A percentile compares a stretch with the other conserved stretches of the same genome.
Evolutionary conservation across 2,113 vertebrate species (phyloP).

Genomic region (Sporophila hypoxantha): DNA sequence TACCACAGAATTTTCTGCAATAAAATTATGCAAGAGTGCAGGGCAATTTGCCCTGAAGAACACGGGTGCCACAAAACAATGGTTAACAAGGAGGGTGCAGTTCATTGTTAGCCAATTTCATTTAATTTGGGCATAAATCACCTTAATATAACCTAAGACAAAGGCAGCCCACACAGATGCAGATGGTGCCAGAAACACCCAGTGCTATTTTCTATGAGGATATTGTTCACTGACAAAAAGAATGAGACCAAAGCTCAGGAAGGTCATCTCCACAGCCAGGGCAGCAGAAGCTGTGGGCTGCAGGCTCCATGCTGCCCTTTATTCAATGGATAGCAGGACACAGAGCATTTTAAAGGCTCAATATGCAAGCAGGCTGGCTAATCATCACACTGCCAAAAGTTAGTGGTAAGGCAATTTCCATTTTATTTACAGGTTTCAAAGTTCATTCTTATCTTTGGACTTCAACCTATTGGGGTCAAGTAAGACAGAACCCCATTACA

Average conservation of each 20-base stretch:
- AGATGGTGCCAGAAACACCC: neutral
- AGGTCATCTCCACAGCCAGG: neutral
- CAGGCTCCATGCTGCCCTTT: neutral
- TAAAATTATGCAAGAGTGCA: neutral
- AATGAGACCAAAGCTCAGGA: neutral
- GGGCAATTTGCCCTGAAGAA: neutral
- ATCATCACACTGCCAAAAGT: neutral
- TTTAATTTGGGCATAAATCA: slow-evolving; percentile 1
- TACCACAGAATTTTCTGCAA: neutral
- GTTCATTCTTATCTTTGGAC: slow-evolving; percentile 41
- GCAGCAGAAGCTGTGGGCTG: neutral
- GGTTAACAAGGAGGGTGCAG: neutral
- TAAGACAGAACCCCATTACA: neutral
- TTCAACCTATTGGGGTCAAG: neutral
- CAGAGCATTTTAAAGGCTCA: neutral
- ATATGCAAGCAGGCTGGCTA: neutral
- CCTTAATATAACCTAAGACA: neutral
- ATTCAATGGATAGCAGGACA: neutral
- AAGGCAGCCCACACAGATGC: neutral
- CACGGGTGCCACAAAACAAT: neutral
- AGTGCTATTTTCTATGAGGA: neutral
- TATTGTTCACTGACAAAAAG: neutral
- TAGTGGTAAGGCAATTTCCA: neutral
- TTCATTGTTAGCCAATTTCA: neutral
- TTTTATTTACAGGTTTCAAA: slow-evolving; percentile 26